Evolutionary conservation across 2,888 invertebrate genomes (phyloP), one percentile per base, ranked within the genome.

Genomic region (Monopis laevigella): DNA sequence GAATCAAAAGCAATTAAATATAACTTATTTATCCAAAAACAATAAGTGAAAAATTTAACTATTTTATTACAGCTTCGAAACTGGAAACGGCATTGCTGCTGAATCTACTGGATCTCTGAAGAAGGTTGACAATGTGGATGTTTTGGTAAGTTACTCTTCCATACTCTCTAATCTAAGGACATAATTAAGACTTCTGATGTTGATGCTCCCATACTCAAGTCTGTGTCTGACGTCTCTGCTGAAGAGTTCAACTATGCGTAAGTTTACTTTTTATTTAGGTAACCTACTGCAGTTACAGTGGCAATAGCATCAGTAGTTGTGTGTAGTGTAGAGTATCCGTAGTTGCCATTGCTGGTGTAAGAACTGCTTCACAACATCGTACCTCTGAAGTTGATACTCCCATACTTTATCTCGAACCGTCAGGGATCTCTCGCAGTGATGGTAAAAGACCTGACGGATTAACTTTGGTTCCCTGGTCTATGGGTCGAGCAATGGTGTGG

Each of bases 31-130:
- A 24, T 24, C 6, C 24, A 24, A 7, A 24, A 24, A 24, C 8
- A 7, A 24, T 8, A 24, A 6, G 8, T 7, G 6, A 24, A 7
- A 6, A 8, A 24, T 24, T 8, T 8, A 24, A 8, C 7, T 6
- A 7, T 24, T 24, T 3, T n/a, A 21, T 62, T 63, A 30, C 53
- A 86, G 86, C 34, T 85, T 71, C 55, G 83, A 86, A 54, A 83
- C 85, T 17, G 72, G 66, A 44, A 85, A 85, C 51, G 85, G 84
- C 4, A 86, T 85, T 47, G 59, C 64, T 7, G 82, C 74, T 32
- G 65, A 82, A 45, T 78, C 84, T 48, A 59, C 65, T 45, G 86
- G 85, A 10, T 47, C 50, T 26, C 56, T 81, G 41, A 82, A 70
- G 55, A 71, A 70, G 48, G 56, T 77, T 32, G 77, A 71, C 17